Conservation (phyloP, 2,113 vertebrate genomes). For the Rhadina sibilatrix region DNA sequence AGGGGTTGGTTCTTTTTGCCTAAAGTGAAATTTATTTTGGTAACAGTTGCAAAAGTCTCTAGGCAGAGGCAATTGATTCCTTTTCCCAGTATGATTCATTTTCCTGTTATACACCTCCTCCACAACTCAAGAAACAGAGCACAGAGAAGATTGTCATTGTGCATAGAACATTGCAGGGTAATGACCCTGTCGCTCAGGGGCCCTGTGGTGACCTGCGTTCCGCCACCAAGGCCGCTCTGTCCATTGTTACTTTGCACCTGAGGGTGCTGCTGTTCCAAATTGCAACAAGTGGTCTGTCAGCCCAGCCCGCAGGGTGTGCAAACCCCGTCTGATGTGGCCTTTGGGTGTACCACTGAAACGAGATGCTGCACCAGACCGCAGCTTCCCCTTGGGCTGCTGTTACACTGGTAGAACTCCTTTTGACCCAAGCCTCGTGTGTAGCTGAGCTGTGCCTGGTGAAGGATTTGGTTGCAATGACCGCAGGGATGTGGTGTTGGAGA, state of each 20-base stretch:
- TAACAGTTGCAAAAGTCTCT: not conserved
- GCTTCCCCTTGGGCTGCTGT: not conserved
- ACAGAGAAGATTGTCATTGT: rapidly evolving
- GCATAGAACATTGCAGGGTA: rapidly evolving
- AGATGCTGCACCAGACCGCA: not conserved
- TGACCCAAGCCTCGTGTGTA: rapidly evolving
- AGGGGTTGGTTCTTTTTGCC: not conserved
- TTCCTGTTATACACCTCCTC: rapidly evolving
- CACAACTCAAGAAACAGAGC: rapidly evolving
- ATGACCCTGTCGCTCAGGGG: not conserved
- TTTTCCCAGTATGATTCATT: not conserved
- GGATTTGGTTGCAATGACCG: not conserved
- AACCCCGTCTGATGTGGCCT: not conserved
- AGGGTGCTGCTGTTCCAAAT: not conserved
- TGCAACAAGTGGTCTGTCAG: rapidly evolving
- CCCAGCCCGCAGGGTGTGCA: rapidly evolving
- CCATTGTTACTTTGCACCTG: rapidly evolving
- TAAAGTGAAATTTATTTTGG: not conserved
- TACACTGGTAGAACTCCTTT: not conserved
- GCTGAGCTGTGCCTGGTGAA: not conserved
- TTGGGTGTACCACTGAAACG: not conserved
- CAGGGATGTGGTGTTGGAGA: not conserved
- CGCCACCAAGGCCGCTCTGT: rapidly evolving
- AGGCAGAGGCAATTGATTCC: not conserved
- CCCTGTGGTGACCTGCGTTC: rapidly evolving